Evolutionary conservation across 2,797 vertebrate species (phyloP).

Genomic region (Kryptopterus vitreolus): DNA sequence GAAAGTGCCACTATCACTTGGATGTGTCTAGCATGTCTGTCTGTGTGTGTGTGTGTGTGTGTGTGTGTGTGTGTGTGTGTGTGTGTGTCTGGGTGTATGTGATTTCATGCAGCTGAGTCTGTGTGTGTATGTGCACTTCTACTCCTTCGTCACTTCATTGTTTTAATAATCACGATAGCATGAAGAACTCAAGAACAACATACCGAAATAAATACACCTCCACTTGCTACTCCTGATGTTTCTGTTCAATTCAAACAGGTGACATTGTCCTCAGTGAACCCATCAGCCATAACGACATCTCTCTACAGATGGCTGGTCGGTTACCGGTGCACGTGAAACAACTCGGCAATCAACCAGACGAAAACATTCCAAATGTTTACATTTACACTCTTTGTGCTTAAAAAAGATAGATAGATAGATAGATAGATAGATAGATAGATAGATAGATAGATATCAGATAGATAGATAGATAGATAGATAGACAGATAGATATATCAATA

Average conservation of each 20-base stretch:
- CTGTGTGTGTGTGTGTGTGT: constrained; percentile 15
- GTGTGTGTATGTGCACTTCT: background rate
- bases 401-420: too few relatives aligned
- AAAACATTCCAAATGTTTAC: constrained; percentile 4
- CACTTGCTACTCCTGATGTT: background rate
- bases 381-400: too few relatives aligned
- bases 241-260: background rate
- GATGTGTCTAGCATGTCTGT: constrained; percentile 31
- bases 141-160: background rate
- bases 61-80: constrained; percentile 11
- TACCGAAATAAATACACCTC: constrained; percentile 11
- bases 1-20: constrained; percentile 45
- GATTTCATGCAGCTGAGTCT: constrained; percentile 2
- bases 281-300: background rate
- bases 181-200: background rate
- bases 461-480: too few relatives aligned
- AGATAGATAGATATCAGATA: too few relatives aligned
- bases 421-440: too few relatives aligned
- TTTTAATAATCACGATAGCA: background rate
- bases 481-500: too few relatives aligned
- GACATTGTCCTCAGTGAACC: background rate
- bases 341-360: too few relatives aligned
- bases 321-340: background rate
- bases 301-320: background rate
- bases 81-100: constrained; percentile 7